Conservation (phyloP, 2,797 vertebrate genomes). For the Eutrigla gurnardus region DNA sequence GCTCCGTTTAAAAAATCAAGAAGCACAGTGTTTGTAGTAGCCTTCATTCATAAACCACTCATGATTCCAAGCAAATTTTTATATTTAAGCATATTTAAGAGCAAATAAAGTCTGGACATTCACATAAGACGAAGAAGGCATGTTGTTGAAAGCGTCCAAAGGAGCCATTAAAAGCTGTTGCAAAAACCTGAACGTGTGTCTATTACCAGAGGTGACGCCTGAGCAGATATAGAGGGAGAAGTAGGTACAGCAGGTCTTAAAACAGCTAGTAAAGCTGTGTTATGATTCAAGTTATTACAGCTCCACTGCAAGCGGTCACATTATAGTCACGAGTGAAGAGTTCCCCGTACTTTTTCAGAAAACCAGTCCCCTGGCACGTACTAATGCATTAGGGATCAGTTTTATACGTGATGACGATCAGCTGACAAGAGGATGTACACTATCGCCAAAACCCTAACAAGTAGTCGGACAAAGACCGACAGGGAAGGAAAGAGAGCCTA, state of each 20-base stretch:
- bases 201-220: constrained; percentile 3
- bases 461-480: constrained; percentile 38
- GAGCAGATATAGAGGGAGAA: background rate
- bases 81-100: background rate
- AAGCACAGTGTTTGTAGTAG: constrained; percentile 17
- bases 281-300: constrained; percentile 24
- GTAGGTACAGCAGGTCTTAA: background rate
- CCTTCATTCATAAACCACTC: constrained; percentile 27
- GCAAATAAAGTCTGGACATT: constrained; percentile 15
- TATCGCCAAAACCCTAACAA: constrained; percentile 29
- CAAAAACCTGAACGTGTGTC: constrained; percentile 20
- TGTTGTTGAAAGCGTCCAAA: constrained; percentile 16
- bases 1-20: constrained; percentile 25
- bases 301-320: constrained; percentile 5
- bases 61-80: background rate
- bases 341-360: background rate
- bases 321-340: constrained; percentile 3
- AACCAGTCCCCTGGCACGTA: background rate
- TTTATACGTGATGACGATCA: constrained; percentile 29
- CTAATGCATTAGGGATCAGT: constrained; percentile 11
- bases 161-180: constrained; percentile 23
- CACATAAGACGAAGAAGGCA: background rate
- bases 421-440: constrained; percentile 30
- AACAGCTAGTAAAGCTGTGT: constrained; percentile 14
- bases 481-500: constrained; percentile 40